Evolutionary conservation across 2,113 vertebrate species (phyloP), one percentile per base, ranked within the genome.

Genomic region (Probosciger aterrimus): DNA sequence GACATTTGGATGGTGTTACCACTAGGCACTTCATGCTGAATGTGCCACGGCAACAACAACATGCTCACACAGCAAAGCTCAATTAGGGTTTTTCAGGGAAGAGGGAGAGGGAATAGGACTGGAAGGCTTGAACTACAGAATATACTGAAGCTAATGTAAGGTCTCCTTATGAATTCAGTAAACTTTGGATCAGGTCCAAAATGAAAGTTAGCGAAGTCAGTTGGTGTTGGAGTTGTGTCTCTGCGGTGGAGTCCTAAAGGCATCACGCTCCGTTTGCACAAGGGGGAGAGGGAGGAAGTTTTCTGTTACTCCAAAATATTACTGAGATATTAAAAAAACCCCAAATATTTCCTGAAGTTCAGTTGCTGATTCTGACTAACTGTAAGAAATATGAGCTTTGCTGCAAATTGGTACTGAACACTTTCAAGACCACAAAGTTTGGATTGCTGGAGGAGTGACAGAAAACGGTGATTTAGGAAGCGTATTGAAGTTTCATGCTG

Each of bases 391-490:
- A 59, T 1, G 33, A 57, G 80, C 75, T 95, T 84, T 87, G 84
- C 78, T 83, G 41, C 87, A 85, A 93, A 96, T 90, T 62, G 76
- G 68, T 89, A 78, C 77, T 91, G 65, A n/a, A 5, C 12, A 22
- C 89, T 94, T 95, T 90, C 67, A 86, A 67, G 74, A 62, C 33
- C 74, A 88, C 82, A 59, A 97, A 93, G 92, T 95, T 95, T 89
- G 90, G 85, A 73, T 90, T 4, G 16, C 81, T 75, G 86, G 79
- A 76, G 68, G 76, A 86, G 88, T 88, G 97, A 97, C 88, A 71
- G 93, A 97, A 87, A 96, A 92, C 49, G 84, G 93, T 81, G 93
- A 98, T 98, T 98, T 97, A 94, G 93, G 69, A 80, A 90, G 94
- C 37, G 15, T 33, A 41, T 60, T 90, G 73, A 63, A 92, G 97